Base-by-base conservation (phyloP, 1,140 invertebrate species). In the Pissodes strobi region DNA sequence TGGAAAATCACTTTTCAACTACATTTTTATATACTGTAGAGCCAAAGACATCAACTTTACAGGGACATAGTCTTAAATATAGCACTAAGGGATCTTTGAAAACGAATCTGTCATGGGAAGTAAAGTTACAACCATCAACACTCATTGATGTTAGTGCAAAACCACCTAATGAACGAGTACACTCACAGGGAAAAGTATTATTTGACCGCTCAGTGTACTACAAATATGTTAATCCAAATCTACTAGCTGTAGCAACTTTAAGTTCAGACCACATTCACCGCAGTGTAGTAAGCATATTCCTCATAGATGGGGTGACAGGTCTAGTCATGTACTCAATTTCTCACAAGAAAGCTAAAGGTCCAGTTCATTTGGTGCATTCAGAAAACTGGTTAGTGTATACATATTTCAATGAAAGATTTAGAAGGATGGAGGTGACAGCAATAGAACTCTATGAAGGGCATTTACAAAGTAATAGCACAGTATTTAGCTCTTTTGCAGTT, bases 171-270 rank as follows among this genome's bases (percentile, higher is more conserved):
- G 97, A 99, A 82, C 88, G 89, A 72, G 94, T 98, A 8, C 95
- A 98, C 78, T 97, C 96, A 1, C 94, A 96, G 77, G 97, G 97
- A 21, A 86, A 94, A 71, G 96, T 99, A 22, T 81, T 99, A 60
- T 90, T 89, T 23, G 97, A 99, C 82, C 85, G 97, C 70, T 94
- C 92, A 74, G 97, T 99, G 37, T 85, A 99, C 15, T 99, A 99
- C 81, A 99, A 99, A 78, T 99, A 99, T 78, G 86, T 95, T 45
- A 99, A 99, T 85, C 97, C 97, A 18, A 99, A 99, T 82, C 81
- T 99, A 60, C 88, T 97, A 39, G 92, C 91, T 19, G 83, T 98
- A 66, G 84, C 92, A 6, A 90, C 92, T 0, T 85, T 94, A 78
- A 89, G 88, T 41, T 83, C 85, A 37, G 91, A 94, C 79, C 83